Evolutionary conservation across 1,140 invertebrate species (phyloP), one percentile per base, ranked within the genome.

Genomic region (Aphaenogaster floridana): DNA sequence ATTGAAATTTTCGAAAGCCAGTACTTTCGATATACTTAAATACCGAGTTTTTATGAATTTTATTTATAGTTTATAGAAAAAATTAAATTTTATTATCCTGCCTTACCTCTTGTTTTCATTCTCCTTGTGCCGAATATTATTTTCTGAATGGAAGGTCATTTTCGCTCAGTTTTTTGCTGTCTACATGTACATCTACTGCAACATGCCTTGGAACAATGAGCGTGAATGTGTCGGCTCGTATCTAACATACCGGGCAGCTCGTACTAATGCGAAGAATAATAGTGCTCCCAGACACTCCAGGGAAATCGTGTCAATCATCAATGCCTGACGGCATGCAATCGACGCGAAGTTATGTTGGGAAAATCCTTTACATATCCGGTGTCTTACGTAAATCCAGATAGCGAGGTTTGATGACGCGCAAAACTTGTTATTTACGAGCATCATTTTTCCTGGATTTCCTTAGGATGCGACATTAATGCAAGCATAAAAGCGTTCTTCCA

Each of bases 261-360:
- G 34, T 50, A 50, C 21, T 52, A 72, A 13, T 34, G 36, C 5
- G 48, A 66, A 54, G 71, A 85, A 66, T n/a, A 78, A 68, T 68
- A 54, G 48, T 34, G 39, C 42, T 52, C n/a, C 34, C 45, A 52
- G 64, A 36, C 3, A 52, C 45, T 63, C 13, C 28, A 28, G 34
- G n/a, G 54, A 86, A 86, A 92, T 57, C 54, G 72, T 88, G 91
- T 83, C 86, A 21, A 21, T 21, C 21, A 21, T 21, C 21, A 88
- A 88, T 88, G 68, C 57, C 76, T 90, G 36, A 48, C 36, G 59
- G 17, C 36, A 42, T 39, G 45, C 21, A 68, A 50, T 68, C 50
- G 28, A 48, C 48, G 17, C 48, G 28, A 64, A 86, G 66, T 79
- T 57, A 36, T 34, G 17, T 15, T 79, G 59, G 8, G 84, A 86